A percentile compares a stretch with the other conserved stretches of the same genome.
These are phyloP conservation scores for Leptoteleia sp. DNA, from an alignment of 1,140 invertebrate species.

Conservation along the genomic window DNA sequence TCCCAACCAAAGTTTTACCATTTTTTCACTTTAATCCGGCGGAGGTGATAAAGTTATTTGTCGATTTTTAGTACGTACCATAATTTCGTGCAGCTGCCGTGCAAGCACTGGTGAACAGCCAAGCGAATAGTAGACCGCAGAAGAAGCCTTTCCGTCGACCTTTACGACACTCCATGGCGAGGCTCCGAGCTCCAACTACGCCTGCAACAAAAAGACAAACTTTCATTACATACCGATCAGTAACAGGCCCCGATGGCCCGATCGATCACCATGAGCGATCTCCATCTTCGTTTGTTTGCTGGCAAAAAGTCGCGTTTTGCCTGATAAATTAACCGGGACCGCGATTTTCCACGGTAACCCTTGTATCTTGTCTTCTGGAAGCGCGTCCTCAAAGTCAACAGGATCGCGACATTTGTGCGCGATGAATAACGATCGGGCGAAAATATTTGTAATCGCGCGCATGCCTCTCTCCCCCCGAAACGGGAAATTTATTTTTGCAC, in stretches of 20 bases:
- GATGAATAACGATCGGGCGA: constrained; percentile 53
- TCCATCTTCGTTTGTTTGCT: constrained; percentile 21
- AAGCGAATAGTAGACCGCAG: constrained; percentile 76
- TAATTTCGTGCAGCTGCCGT: constrained; percentile 76
- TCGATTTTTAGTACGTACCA: constrained; percentile 70
- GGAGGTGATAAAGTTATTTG: neutral
- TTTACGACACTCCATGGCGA: constrained; percentile 80
- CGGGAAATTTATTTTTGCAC: constrained; percentile 41
- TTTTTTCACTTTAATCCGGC: too few relatives aligned
- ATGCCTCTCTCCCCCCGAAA: constrained; percentile 24
- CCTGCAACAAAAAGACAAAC: constrained; percentile 69
- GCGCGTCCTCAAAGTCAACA: constrained; percentile 54
- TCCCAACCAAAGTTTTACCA: too few relatives aligned
- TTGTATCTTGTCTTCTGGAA: constrained; percentile 52
- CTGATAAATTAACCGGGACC: too few relatives aligned
- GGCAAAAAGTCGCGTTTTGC: too few relatives aligned
- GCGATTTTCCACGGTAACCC: constrained; percentile 4
- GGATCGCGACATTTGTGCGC: constrained; percentile 45
- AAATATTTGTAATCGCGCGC: constrained; percentile 59
- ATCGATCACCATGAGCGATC: constrained; percentile 45
- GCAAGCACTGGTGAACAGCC: constrained; percentile 77
- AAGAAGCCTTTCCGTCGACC: constrained; percentile 79
- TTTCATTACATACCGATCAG: constrained; percentile 21
- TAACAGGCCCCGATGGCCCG: constrained; percentile 23
- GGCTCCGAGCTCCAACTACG: constrained; percentile 78